These are phyloP conservation scores for Heteromyza rotundicornis DNA, from an alignment of 2,888 invertebrate genomes.

Conservation along the genomic window DNA sequence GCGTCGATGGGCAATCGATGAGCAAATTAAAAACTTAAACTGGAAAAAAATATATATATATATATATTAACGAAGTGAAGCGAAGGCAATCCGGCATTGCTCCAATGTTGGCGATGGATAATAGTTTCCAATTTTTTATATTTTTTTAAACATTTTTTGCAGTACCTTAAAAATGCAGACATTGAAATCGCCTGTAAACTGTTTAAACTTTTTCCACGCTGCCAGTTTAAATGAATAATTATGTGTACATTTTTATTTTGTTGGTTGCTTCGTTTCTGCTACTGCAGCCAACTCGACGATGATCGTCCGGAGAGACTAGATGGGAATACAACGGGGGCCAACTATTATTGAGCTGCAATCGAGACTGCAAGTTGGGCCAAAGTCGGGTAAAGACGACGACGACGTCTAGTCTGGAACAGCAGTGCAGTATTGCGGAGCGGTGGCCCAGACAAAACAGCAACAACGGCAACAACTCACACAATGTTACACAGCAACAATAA, in stretches of 20 bases:
- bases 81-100: no score
- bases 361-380: slow-evolving; percentile 24
- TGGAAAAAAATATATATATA: no score
- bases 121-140: no score
- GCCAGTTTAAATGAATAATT: neutral
- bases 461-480: neutral
- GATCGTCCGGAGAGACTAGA: slow-evolving; percentile 12
- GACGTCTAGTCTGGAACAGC: slow-evolving; percentile 43
- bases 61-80: no score
- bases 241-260: neutral
- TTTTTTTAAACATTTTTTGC: no score
- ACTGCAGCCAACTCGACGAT: slow-evolving; percentile 28
- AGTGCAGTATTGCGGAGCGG: slow-evolving; percentile 40
- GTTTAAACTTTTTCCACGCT: slow-evolving; percentile 8
- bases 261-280: neutral
- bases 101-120: no score
- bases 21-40: no score
- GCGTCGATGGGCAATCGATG: no score
- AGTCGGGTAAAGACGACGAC: slow-evolving; percentile 27
- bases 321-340: slow-evolving; percentile 1
- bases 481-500: neutral
- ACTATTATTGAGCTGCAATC: slow-evolving; percentile 50
- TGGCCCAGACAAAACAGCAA: neutral
- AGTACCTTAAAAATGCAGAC: slow-evolving; percentile 14
- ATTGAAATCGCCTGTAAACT: slow-evolving; percentile 14